Evolutionary conservation across 53 echinoderm and acorn worm species (phyloP), one percentile per base, ranked within the genome.

Genomic region (Patiria pectinifera): DNA sequence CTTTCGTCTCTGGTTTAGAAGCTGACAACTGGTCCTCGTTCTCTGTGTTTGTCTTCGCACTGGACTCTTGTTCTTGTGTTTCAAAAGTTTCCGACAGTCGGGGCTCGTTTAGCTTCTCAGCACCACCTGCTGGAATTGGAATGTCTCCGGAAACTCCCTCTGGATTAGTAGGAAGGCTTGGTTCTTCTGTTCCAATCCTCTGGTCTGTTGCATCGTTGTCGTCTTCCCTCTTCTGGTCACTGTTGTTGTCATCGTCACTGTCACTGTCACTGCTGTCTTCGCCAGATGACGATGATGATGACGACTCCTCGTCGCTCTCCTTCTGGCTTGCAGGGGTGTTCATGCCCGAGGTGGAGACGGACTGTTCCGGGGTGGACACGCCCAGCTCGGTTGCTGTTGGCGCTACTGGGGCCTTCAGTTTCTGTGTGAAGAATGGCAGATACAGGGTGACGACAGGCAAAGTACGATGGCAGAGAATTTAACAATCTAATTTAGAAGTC

Each of bases 401-500:
- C 19, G 87, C 93, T 26, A 82, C 61, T 23, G 87, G 87, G 18
- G 87, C 87, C 82, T 88, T 87, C 24, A 93, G 76, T 93, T 93
- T 93, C 93, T 93, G 93, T 59, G 21, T 9, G 59, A 24, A 74
- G 74, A 10, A 74, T 21, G 16, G 21, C 69, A 69, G 3, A 15
- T 21, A 11, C 21, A 69, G 3, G 69, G 35, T 35, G 35, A 35
- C 1, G 35, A 35, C 35, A 35, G 35, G 35, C 35, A 35, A 35
- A 35, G 35, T 35, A 35, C 35, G 35, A 35, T 35, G 35, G 35
- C 35, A 35, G 35, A 35, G 66, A 66, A 66, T 3, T 14, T 4
- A 45, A 86, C 26, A 46, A 86, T 22, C 2, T 7, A 24, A n/a
- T 24, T 11, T 61, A 7, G 14, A 53, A 12, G 5, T 53, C 53